These are phyloP conservation scores for Erithacus rubecula DNA, from an alignment of 2,797 vertebrate genomes.

Conservation along the genomic window DNA sequence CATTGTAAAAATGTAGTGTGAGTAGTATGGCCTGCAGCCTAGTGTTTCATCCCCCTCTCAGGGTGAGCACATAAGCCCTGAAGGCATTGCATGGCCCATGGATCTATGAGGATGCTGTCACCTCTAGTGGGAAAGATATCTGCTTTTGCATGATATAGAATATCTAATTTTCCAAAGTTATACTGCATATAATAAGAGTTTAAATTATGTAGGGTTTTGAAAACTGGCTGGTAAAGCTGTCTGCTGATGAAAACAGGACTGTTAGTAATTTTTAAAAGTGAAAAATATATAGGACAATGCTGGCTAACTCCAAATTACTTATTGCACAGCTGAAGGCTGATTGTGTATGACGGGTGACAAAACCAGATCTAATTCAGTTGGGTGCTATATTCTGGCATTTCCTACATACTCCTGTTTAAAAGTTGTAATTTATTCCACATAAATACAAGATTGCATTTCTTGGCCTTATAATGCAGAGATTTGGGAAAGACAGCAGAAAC, in stretches of 20 bases:
- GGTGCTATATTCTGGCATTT: not conserved
- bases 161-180: not conserved
- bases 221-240: not conserved
- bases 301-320: not conserved
- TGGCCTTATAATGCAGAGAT: not conserved
- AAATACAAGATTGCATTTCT: slow-evolving; percentile 2
- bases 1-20: not conserved
- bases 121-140: not conserved
- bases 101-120: not conserved
- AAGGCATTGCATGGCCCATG: not conserved
- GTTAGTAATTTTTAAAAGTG: not conserved
- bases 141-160: not conserved
- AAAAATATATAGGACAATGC: not conserved
- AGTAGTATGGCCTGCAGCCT: not conserved
- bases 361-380: not conserved
- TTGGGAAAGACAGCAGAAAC: not conserved
- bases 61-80: not conserved
- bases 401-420: not conserved
- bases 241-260: not conserved
- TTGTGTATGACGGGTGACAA: slow-evolving; percentile 9
- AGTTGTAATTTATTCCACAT: slow-evolving; percentile 1
- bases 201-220: not conserved
- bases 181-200: not conserved
- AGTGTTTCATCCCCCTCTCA: not conserved
- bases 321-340: not conserved